Base-by-base conservation (phyloP, 1,140 invertebrate species). In the Drosophila prosaltans region DNA sequence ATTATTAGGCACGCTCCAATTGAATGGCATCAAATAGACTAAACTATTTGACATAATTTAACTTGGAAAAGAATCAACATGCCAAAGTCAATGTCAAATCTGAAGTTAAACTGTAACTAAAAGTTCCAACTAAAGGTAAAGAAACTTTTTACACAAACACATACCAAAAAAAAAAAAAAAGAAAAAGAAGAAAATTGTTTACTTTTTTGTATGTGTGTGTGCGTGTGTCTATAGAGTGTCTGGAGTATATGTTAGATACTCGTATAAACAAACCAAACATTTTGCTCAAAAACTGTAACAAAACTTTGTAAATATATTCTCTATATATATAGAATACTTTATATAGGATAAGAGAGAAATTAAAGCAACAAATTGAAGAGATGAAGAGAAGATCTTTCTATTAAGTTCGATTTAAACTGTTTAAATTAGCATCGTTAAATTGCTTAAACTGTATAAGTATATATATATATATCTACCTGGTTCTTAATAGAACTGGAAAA, bases 171-270 rank as follows among this genome's bases (percentile, higher is more conserved):
- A 45, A 16, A n/a, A n/a, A 16, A 16, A 16, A 16, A 0, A 16
- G 16, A 0, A 16, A 16, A 16, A 16, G 16, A 16, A 45, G n/a
- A 6, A 45, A 45, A 48, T 16, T 48, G 16, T 48, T 48, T 21
- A 48, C 45, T 48, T n/a, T 43, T 43, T 24, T 55, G 51, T 54
- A 55, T 55, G 51, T 55, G 2, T 24, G 21, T 1, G 21, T 24
- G 51, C 28, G 21, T 59, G 8, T 10, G 39, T 65, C 74, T 51
- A 51, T 51, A 8, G 69, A 69, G 72, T 72, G 69, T 68, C 76
- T 72, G 59, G 7, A 78, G 76, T 69, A 78, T 78, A 78, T 78
- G 58, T 64, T 59, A 78, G 74, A 78, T 67, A 63, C 78, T 78
- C 41, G 54, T 26, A n/a, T 60, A 58, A 72, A 64, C 78, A 45